Evolutionary conservation across 2,113 vertebrate genomes (phyloP).

Genomic region (Podocnemis expansa): DNA sequence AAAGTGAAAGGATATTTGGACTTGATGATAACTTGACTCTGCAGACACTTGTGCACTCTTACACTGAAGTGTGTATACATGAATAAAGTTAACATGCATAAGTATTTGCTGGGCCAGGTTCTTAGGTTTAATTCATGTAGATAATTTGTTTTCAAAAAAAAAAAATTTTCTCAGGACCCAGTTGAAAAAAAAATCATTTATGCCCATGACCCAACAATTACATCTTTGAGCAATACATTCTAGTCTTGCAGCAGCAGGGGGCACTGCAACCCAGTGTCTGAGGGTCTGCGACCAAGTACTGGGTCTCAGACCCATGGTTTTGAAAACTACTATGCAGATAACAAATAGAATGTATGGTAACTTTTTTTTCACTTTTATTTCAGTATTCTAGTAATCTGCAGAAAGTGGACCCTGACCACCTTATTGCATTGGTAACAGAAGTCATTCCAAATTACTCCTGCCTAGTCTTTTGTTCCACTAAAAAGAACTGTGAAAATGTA

Average conservation of each 20-base stretch:
- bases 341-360: not conserved
- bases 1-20: not conserved
- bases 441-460: slow-evolving; percentile 94
- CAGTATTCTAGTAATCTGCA: slow-evolving; percentile 88
- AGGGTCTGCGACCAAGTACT: too few species aligned
- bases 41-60: fast-evolving
- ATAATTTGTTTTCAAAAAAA: too few species aligned
- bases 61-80: not conserved
- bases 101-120: not conserved
- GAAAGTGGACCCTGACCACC: slow-evolving; percentile 92
- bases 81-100: not conserved
- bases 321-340: too few species aligned
- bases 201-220: too few species aligned
- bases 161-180: too few species aligned
- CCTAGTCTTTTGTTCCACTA: slow-evolving; percentile 95
- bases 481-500: slow-evolving; percentile 98
- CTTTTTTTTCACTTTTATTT: not conserved
- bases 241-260: too few species aligned
- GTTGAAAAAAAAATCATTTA: too few species aligned
- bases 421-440: slow-evolving; percentile 93
- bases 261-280: too few species aligned
- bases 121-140: not conserved
- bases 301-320: too few species aligned
- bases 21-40: not conserved
- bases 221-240: too few species aligned